Conservation (phyloP, 2,797 vertebrate species). For the Lagodon rhomboides region DNA sequence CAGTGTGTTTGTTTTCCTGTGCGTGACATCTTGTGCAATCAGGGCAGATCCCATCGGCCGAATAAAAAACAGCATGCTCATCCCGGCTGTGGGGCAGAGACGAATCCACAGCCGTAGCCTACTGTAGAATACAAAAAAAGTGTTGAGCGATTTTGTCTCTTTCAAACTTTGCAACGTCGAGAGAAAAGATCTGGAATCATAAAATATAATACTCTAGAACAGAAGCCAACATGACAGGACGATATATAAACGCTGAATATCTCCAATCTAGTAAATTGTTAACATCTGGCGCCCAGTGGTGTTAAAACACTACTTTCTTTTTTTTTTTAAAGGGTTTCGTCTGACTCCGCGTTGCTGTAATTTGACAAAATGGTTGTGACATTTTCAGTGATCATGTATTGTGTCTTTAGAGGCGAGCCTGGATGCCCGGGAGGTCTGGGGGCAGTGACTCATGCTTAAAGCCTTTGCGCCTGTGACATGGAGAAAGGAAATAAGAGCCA, state of each 20-base stretch:
- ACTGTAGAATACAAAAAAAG: slow-evolving; percentile 14
- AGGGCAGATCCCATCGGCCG: slow-evolving; percentile 20
- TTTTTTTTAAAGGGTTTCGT: slow-evolving; percentile 20
- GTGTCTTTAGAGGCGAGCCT: slow-evolving; percentile 71
- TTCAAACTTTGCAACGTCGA: slow-evolving; percentile 3
- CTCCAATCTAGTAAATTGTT: slow-evolving; percentile 9
- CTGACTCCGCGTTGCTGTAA: slow-evolving; percentile 38
- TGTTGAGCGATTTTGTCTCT: neutral
- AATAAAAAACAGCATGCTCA: slow-evolving; percentile 38
- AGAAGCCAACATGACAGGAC: slow-evolving; percentile 23
- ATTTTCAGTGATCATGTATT: slow-evolving; percentile 68
- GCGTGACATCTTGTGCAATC: slow-evolving; percentile 52
- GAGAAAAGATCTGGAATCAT: neutral
- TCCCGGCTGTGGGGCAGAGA: slow-evolving; percentile 1
- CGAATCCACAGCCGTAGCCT: slow-evolving; percentile 5
- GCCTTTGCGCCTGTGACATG: slow-evolving; percentile 79
- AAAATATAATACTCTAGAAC: slow-evolving; percentile 10
- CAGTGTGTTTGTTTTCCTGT: slow-evolving; percentile 4
- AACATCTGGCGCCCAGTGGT: slow-evolving; percentile 14
- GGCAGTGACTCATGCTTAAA: slow-evolving; percentile 85
- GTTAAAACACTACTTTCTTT: slow-evolving; percentile 31
- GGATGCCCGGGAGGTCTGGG: slow-evolving; percentile 79
- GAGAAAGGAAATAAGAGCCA: slow-evolving; percentile 87
- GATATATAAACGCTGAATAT: neutral
- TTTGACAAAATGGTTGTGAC: slow-evolving; percentile 61